Evolutionary conservation across 2,797 vertebrate genomes (phyloP).

Genomic region (Aeoliscus strigatus): DNA sequence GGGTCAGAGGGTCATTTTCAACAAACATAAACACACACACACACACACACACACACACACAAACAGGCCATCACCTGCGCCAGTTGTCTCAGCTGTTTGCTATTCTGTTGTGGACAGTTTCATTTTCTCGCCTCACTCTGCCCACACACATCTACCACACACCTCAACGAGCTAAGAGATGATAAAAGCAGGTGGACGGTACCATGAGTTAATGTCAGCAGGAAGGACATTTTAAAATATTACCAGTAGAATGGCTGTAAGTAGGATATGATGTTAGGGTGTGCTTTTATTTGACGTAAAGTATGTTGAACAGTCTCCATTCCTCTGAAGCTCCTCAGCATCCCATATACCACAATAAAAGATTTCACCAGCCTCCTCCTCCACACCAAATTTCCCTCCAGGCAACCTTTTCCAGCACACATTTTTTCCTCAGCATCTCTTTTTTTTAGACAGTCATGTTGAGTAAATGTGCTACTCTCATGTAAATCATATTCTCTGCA

Average conservation of each 20-base stretch:
- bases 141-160: constrained; percentile 11
- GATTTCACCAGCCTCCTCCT: constrained; percentile 48
- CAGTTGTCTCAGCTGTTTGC: constrained; percentile 48
- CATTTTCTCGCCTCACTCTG: constrained; percentile 18
- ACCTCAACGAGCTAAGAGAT: constrained; percentile 8
- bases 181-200: constrained; percentile 34
- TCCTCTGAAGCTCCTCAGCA: constrained; percentile 33
- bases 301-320: constrained; percentile 26
- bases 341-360: constrained; percentile 34
- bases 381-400: constrained; percentile 44
- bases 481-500: constrained; percentile 49
- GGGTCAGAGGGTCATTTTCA: constrained; percentile 58
- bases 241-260: constrained; percentile 14
- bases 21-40: constrained; percentile 11
- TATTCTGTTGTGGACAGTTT: constrained; percentile 47
- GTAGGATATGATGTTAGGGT: constrained; percentile 26
- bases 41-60: constrained; percentile 18
- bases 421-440: constrained; percentile 26
- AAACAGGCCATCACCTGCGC: constrained; percentile 41
- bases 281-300: constrained; percentile 51
- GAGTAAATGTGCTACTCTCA: constrained; percentile 21
- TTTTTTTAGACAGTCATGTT: constrained; percentile 35
- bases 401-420: constrained; percentile 34
- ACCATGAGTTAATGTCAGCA: constrained; percentile 33
- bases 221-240: constrained; percentile 14